Evolutionary conservation across 1,140 invertebrate species (phyloP).

Genomic region (Chelonus insularis): DNA sequence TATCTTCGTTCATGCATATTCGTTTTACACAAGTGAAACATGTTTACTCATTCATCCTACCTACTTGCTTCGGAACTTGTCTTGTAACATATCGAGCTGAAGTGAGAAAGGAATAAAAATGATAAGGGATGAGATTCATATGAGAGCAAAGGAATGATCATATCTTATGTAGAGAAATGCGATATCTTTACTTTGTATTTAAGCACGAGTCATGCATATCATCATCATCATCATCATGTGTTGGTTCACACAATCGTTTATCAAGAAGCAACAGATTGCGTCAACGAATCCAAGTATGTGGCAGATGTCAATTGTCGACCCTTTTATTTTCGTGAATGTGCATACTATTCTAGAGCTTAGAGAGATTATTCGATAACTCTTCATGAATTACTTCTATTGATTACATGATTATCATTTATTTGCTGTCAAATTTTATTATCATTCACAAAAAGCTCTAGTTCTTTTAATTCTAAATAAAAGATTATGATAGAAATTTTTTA

Average conservation of each 20-base stretch:
- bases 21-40: not conserved
- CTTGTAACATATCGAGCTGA: not conserved
- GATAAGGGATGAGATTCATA: not conserved
- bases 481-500: too few species aligned
- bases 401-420: not conserved
- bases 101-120: not conserved
- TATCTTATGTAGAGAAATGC: not conserved
- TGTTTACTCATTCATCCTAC: not conserved
- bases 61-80: not conserved
- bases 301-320: not conserved
- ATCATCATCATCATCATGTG: not conserved
- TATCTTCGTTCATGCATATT: not conserved
- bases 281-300: not conserved
- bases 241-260: too few species aligned
- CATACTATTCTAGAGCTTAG: not conserved
- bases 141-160: not conserved
- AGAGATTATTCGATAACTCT: not conserved
- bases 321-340: not conserved
- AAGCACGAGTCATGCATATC: not conserved
- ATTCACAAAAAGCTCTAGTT: too few species aligned
- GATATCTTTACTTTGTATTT: slow-evolving; percentile 1
- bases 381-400: not conserved
- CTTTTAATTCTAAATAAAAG: too few species aligned
- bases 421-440: too few species aligned
- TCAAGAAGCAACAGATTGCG: not conserved